Percentiles rank a stretch among this genome's conserved stretches.
phyloP scores from a whole-genome alignment of 2,113 vertebrate genomes.

The Xiphorhynchus elegans region DNA sequence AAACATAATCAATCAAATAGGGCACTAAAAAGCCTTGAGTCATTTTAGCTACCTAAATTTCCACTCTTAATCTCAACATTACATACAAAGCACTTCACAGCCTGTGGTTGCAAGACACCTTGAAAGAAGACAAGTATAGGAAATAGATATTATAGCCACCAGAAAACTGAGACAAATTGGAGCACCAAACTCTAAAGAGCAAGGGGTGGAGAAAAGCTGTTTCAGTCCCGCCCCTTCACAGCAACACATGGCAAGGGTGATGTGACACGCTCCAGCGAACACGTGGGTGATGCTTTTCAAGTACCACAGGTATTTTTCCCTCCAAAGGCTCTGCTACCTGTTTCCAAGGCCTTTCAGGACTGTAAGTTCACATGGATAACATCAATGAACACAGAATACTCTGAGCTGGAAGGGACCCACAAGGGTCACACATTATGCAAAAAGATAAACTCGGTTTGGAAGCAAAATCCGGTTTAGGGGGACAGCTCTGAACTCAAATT shows the following conservation, averaged over 20 bases:
- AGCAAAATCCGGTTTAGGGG: not conserved
- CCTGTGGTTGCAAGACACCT: rapidly evolving
- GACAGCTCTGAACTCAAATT: not conserved
- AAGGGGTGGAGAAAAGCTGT: not conserved
- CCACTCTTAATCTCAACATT: not conserved
- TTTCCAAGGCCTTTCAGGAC: not conserved
- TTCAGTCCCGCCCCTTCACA: not conserved
- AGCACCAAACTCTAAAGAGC: not conserved
- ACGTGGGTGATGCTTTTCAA: not conserved
- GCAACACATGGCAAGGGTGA: not conserved
- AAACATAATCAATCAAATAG: not conserved
- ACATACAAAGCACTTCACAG: not conserved
- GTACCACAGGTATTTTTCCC: not conserved
- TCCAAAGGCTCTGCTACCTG: not conserved
- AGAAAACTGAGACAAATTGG: not conserved
- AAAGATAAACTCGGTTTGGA: not conserved
- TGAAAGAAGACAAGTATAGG: not conserved
- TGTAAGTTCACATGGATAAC: not conserved
- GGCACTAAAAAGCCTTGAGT: not conserved
- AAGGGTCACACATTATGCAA: not conserved
- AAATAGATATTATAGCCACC: not conserved
- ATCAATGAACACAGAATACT: not conserved
- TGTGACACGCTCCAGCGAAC: not conserved
- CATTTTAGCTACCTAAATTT: not conserved
- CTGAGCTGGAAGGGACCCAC: not conserved